A percentile compares a stretch with the other conserved stretches of the same genome.
These are phyloP conservation scores for Scaptomyza reducta DNA, from an alignment of 2,888 invertebrate species.

Conservation along the genomic window DNA sequence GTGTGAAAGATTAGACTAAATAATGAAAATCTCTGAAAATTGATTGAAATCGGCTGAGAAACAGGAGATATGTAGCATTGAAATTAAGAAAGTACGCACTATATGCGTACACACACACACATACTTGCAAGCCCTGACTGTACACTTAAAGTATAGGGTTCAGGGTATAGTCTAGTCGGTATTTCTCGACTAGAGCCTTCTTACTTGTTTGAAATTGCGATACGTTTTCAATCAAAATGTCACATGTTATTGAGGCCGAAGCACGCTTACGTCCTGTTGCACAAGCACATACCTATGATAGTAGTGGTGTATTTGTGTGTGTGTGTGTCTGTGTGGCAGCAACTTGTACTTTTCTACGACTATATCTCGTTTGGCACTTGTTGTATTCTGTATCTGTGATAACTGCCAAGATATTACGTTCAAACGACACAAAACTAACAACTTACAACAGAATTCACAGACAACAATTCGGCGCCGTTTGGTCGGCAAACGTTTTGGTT, in stretches of 20 bases:
- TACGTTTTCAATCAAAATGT: slow-evolving; percentile 49
- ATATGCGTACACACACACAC: too few species aligned
- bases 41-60: too few species aligned
- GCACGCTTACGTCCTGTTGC: slow-evolving; percentile 55
- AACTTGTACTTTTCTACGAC: slow-evolving; percentile 11
- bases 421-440: not conserved
- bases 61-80: too few species aligned
- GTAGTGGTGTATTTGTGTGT: not conserved
- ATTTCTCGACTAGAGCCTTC: too few species aligned
- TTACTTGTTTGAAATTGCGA: slow-evolving; percentile 30
- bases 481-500: slow-evolving; percentile 18
- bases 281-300: slow-evolving; percentile 17
- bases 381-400: slow-evolving; percentile 26
- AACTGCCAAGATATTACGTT: slow-evolving; percentile 17
- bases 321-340: not conserved
- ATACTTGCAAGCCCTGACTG: too few species aligned
- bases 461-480: slow-evolving; percentile 32
- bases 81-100: too few species aligned
- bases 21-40: too few species aligned
- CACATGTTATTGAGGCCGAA: slow-evolving; percentile 18
- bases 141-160: too few species aligned
- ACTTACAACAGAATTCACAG: slow-evolving; percentile 1
- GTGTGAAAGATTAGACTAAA: too few species aligned
- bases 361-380: slow-evolving; percentile 25
- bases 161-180: too few species aligned